A percentile compares a stretch with the other conserved stretches of the same genome.
Evolutionary conservation across 2,888 invertebrate genomes (phyloP).

Genomic region (Calameuta pallipes): DNA sequence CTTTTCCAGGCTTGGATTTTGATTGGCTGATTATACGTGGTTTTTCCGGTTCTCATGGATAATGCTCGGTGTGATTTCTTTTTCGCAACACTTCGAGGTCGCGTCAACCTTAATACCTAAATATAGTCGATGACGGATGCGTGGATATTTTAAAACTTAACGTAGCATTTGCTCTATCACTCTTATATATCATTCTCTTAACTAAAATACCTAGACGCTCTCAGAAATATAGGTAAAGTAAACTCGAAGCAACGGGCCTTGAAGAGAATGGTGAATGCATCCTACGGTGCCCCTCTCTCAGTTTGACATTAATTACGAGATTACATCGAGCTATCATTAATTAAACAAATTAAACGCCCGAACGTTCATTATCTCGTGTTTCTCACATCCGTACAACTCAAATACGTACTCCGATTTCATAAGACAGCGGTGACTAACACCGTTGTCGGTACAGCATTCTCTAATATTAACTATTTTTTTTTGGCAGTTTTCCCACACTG

Average conservation of each 20-base stretch:
- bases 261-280: slow-evolving; percentile 16
- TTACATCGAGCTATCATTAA: neutral
- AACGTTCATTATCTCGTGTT: neutral
- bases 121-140: slow-evolving; percentile 19
- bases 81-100: slow-evolving; percentile 20
- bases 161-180: slow-evolving; percentile 21
- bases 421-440: neutral
- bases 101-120: slow-evolving; percentile 11
- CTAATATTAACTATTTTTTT: neutral
- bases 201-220: slow-evolving; percentile 31
- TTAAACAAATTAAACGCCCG: neutral
- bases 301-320: neutral
- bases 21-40: slow-evolving; percentile 20
- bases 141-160: slow-evolving; percentile 27
- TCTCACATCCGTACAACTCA: neutral
- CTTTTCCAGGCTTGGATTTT: slow-evolving; percentile 25
- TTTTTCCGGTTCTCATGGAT: slow-evolving; percentile 5
- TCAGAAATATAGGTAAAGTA: slow-evolving; percentile 13
- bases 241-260: slow-evolving; percentile 21
- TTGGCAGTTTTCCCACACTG: neutral
- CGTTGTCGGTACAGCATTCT: neutral
- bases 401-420: neutral
- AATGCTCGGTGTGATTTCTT: slow-evolving; percentile 14
- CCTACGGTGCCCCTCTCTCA: neutral
- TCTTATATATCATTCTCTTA: slow-evolving; percentile 25